Evolutionary conservation across 2,888 invertebrate genomes (phyloP).

Genomic region (Patella depressa): DNA sequence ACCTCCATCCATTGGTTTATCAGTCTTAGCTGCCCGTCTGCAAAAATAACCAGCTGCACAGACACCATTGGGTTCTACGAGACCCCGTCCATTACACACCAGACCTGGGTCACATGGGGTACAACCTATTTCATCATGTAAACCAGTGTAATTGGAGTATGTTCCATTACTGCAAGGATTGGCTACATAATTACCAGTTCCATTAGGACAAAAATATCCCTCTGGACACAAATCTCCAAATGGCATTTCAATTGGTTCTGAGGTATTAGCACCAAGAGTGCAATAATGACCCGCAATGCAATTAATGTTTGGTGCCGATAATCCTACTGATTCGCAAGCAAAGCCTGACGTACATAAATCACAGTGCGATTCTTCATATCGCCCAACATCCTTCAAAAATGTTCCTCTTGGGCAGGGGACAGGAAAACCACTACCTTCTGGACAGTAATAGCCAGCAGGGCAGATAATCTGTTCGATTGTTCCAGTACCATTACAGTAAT

Average conservation of each 20-base stretch:
- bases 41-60: slow-evolving; percentile 68
- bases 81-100: slow-evolving; percentile 59
- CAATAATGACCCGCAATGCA: slow-evolving; percentile 67
- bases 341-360: slow-evolving; percentile 58
- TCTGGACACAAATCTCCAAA: slow-evolving; percentile 64
- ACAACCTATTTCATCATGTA: slow-evolving; percentile 52
- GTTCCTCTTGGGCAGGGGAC: slow-evolving; percentile 66
- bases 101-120: slow-evolving; percentile 63
- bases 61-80: slow-evolving; percentile 59
- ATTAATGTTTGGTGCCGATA: slow-evolving; percentile 47
- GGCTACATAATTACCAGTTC: slow-evolving; percentile 54
- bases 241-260: slow-evolving; percentile 44
- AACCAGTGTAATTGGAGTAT: slow-evolving; percentile 63
- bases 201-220: slow-evolving; percentile 65
- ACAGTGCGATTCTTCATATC: slow-evolving; percentile 57
- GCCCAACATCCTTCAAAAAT: slow-evolving; percentile 51
- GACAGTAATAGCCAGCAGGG: slow-evolving; percentile 65
- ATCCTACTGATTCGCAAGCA: slow-evolving; percentile 63
- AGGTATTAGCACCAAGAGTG: slow-evolving; percentile 47
- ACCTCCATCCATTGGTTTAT: slow-evolving; percentile 65
- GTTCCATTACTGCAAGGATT: slow-evolving; percentile 67
- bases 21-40: slow-evolving; percentile 54
- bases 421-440: slow-evolving; percentile 58
- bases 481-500: slow-evolving; percentile 65
- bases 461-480: slow-evolving; percentile 58